Evolutionary conservation across 2,113 vertebrate species (phyloP).

Genomic region (Cettia cetti): DNA sequence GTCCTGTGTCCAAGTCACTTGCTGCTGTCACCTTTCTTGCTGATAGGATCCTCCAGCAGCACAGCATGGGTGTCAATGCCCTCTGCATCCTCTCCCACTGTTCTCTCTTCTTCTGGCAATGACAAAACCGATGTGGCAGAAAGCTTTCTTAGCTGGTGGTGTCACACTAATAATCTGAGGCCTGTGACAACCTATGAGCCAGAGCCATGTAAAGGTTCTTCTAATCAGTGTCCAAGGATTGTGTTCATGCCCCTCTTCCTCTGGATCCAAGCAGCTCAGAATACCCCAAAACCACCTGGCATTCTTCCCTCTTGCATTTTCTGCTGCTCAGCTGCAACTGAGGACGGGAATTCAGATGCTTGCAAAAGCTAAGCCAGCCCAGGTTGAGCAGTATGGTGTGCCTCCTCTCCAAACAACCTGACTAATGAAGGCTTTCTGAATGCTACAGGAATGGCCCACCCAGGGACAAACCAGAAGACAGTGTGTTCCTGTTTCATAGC

Average conservation of each 20-base stretch:
- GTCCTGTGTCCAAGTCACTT: background rate
- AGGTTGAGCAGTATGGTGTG: background rate
- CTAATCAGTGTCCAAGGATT: background rate
- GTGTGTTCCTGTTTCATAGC: conserved; percentile 1
- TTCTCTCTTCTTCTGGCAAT: background rate
- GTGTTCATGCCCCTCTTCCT: background rate
- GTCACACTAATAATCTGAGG: background rate
- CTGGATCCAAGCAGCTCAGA: background rate
- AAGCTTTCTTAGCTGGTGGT: background rate
- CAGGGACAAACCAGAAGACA: conserved; percentile 1
- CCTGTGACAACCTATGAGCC: background rate
- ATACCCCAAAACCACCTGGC: background rate
- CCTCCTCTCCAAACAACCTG: background rate
- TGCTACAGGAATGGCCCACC: background rate
- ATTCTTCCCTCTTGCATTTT: background rate
- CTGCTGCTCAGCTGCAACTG: background rate
- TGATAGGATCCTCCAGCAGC: background rate
- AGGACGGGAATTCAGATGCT: background rate
- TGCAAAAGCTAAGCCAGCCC: background rate
- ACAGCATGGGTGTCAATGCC: background rate
- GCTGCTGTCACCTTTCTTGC: background rate
- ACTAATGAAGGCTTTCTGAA: background rate
- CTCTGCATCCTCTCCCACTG: background rate
- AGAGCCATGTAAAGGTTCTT: background rate
- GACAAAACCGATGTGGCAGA: background rate